Conservation (phyloP, 64 coral and sea anemone species). For the Trachythela sp. region DNA sequence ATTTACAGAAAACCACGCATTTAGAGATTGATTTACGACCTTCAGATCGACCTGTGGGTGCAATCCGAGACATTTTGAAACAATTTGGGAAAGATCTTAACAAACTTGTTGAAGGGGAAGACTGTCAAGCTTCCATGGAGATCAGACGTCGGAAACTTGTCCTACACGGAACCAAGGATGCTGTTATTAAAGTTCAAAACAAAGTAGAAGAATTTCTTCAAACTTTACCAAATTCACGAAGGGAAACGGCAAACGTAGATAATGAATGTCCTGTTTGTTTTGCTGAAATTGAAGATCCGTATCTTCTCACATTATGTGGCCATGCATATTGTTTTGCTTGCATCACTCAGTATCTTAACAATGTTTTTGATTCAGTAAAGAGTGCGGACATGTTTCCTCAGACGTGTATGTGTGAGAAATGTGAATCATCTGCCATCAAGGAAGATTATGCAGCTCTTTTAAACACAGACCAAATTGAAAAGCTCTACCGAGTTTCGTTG, state of each 20-base stretch:
- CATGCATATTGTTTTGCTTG: not conserved
- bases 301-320: not conserved
- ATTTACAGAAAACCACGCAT: not conserved
- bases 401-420: not conserved
- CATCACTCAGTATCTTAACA: not conserved
- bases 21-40: not conserved
- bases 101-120: not conserved
- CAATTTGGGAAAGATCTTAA: not conserved
- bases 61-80: not conserved
- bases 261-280: not conserved
- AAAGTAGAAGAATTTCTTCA: slow-evolving; percentile 14
- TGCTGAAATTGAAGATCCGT: not conserved
- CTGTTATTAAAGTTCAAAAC: not conserved
- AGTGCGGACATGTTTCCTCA: not conserved
- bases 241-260: not conserved
- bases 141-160: not conserved
- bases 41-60: not conserved
- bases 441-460: not conserved
- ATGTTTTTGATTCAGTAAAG: not conserved
- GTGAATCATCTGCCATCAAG: not conserved
- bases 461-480: not conserved
- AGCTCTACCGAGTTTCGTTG: slow-evolving; percentile 7
- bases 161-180: not conserved
- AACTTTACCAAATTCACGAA: not conserved
- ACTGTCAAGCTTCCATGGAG: not conserved